Conservation (phyloP, 1,140 invertebrate genomes). For the Tribolium madens region DNA sequence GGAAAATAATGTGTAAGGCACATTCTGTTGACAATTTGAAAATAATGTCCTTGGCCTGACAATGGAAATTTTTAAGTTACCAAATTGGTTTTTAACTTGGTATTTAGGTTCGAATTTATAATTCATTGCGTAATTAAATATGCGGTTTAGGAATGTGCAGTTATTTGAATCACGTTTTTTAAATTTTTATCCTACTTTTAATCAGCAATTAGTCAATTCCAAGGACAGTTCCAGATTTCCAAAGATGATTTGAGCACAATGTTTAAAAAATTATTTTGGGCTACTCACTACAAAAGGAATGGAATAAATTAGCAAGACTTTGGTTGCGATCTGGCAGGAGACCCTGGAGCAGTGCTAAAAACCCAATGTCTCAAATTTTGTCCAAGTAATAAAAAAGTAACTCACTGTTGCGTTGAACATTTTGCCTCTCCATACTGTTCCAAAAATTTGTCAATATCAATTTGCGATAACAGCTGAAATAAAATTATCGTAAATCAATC, state of each 20-base stretch:
- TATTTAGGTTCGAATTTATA: neutral
- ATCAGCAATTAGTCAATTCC: neutral
- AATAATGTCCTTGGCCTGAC: neutral
- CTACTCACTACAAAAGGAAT: constrained; percentile 1
- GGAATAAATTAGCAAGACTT: constrained; percentile 23
- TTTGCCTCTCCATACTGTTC: constrained; percentile 61
- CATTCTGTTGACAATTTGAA: neutral
- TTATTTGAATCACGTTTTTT: neutral
- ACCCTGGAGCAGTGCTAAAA: constrained; percentile 42
- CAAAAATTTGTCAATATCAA: constrained; percentile 64
- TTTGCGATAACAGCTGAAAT: constrained; percentile 61
- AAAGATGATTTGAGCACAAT: too few species aligned
- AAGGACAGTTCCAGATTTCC: neutral
- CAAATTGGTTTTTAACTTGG: neutral
- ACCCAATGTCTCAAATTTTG: neutral
- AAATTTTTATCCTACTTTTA: neutral
- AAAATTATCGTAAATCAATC: neutral
- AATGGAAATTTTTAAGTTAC: neutral
- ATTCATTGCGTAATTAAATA: neutral
- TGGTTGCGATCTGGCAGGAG: constrained; percentile 42
- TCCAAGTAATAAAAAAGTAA: neutral
- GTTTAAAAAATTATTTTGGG: neutral
- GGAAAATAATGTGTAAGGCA: neutral
- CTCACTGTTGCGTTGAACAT: constrained; percentile 52
- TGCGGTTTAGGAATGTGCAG: neutral